Base-by-base conservation (phyloP, 1,140 invertebrate species). In the Drosophila sproati region DNA sequence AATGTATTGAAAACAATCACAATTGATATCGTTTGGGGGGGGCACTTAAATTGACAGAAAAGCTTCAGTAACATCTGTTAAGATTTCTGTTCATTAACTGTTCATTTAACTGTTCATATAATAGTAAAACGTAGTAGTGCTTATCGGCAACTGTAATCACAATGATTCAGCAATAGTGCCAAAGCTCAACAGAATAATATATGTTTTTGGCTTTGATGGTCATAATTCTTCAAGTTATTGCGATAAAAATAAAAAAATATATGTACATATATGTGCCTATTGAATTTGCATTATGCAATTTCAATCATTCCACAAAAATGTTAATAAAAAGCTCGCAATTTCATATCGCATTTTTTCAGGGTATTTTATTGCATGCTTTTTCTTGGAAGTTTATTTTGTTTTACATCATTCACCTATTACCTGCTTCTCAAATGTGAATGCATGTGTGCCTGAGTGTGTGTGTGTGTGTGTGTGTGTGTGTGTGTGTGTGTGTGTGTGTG, bases 281-380 rank as follows among this genome's bases (percentile, higher is more conserved):
- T 61, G 41, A 61, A 60, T 69, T 69, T 68, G 34, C 50, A 69
- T 73, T 73, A 50, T 73, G 56, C 64, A 55, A 55, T 57, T 57
- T 20, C 28, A 20, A 20, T 20, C 20, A 20, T 41, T 8, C 39
- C 39, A 35, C 20, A 20, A 20, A 4, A 37, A 20, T 20, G 20
- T 20, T 2, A 20, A 35, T 6, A 12, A 20, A 6, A 34, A 10
- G 31, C 20, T 20, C 43, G 31, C 20, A 50, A 35, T 59, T 59
- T 59, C 29, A 32, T 29, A 63, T 32, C 20, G 20, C 31, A n/a
- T 37, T 34, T 62, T 62, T 48, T 45, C 41, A 20, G 20, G 20
- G 20, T 20, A 39, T 56, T 37, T 54, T 35, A 35, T 28, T 29
- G 34, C 39, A 45, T 34, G 29, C 32, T 34, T 57, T 66, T 35